These are phyloP conservation scores for Apamea monoglypha DNA, from an alignment of 2,888 invertebrate species.

Conservation along the genomic window DNA sequence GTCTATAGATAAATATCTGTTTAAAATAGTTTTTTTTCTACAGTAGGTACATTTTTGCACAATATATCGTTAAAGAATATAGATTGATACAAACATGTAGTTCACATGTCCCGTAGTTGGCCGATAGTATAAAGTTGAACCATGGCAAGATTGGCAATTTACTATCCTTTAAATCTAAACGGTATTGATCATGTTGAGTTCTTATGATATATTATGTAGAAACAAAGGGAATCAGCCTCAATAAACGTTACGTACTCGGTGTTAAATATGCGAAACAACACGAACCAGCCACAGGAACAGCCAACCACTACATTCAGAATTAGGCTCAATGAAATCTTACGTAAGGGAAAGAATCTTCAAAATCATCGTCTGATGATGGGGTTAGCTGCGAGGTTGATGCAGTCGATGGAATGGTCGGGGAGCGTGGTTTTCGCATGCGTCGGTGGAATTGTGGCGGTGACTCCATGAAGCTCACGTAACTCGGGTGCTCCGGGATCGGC, in stretches of 20 bases:
- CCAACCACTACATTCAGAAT: constrained; percentile 20
- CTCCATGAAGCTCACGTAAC: constrained; percentile 25
- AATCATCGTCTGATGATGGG: neutral
- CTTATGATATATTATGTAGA: neutral
- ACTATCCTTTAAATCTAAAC: constrained; percentile 2
- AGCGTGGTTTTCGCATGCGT: neutral
- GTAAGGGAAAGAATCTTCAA: neutral
- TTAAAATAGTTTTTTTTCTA: neutral
- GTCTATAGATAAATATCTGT: neutral
- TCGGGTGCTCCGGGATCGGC: constrained; percentile 3
- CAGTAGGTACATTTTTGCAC: neutral
- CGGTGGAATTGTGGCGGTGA: constrained; percentile 35
- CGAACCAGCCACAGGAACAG: constrained; percentile 6
- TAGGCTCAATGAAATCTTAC: constrained; percentile 39
- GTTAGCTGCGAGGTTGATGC: neutral
- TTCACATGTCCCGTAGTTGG: neutral
- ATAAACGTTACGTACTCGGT: constrained; percentile 31
- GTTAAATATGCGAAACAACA: neutral
- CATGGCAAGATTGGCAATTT: neutral
- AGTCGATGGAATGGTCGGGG: neutral
- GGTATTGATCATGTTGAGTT: neutral
- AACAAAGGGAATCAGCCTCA: neutral
- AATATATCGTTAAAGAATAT: neutral
- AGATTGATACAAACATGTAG: neutral
- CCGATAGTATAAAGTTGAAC: neutral